These are phyloP conservation scores for Diaperis boleti DNA, from an alignment of 2,888 invertebrate genomes.

Conservation along the genomic window DNA sequence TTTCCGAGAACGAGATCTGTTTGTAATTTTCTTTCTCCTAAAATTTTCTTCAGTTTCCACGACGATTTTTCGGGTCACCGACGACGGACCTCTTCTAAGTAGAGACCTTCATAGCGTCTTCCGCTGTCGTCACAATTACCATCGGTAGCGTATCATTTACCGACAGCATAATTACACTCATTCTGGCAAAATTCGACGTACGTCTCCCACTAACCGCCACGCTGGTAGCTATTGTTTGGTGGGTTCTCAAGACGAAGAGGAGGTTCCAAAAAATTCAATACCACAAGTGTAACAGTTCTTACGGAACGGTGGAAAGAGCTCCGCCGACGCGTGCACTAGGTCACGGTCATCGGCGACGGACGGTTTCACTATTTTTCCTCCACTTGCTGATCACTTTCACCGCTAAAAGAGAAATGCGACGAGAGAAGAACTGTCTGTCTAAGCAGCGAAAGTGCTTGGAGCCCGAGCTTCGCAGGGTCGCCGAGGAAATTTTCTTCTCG, in stretches of 20 bases:
- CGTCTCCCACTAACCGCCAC: conserved; percentile 1
- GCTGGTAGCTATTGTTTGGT: too few species aligned
- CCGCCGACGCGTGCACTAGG: conserved; percentile 50
- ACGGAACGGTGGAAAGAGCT: conserved; percentile 23
- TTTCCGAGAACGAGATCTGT: too few species aligned
- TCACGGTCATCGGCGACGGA: conserved; percentile 55
- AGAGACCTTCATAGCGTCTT: background rate
- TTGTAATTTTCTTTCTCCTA: too few species aligned
- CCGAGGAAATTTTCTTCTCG: too few species aligned
- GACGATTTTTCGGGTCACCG: too few species aligned
- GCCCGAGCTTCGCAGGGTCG: too few species aligned
- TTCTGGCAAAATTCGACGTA: background rate
- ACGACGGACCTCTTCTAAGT: too few species aligned
- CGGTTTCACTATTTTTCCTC: conserved; percentile 56
- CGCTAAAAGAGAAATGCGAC: conserved; percentile 49
- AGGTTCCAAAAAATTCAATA: too few species aligned
- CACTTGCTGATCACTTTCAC: conserved; percentile 55
- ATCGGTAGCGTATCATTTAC: background rate
- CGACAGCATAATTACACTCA: background rate
- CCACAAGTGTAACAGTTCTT: too few species aligned
- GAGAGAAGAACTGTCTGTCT: conserved; percentile 40
- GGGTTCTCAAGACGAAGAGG: too few species aligned
- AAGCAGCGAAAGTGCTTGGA: conserved; percentile 26
- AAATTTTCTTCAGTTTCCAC: too few species aligned
- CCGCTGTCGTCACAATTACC: conserved; percentile 2